Evolutionary conservation across 2,113 vertebrate species (phyloP), one percentile per base, ranked within the genome.

Genomic region (Elachura formosa): DNA sequence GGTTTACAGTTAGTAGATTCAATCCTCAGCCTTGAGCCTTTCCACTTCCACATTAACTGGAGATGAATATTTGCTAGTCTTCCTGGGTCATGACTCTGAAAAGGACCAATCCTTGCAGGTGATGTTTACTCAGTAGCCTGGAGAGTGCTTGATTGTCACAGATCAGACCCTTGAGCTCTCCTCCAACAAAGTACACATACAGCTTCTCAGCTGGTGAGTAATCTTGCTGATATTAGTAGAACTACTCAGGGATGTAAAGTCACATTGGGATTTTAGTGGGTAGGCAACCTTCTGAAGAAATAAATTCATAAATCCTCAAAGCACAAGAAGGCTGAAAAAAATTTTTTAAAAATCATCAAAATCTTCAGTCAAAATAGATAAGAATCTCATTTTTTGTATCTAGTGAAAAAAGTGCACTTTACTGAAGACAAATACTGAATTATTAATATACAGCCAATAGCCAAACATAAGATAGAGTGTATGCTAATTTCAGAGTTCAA

Each of bases 401-500:
- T 90, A 41, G 23, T 34, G 51, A 51, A 91, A 91, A 87, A 95
- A 76, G 24, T 73, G 52, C 45, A 49, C 80, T 90, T 96, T 80
- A 84, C 71, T 91, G 90, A 95, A 90, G 84, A 96, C 78, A 90
- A 94, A 95, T 94, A 16, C 63, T 74, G 63, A 95, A 90, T 95
- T 96, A 94, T 97, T 95, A 94, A 96, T 91, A 91, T 31, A 34
- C 18, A 12, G 21, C 72, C 72, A 91, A 74, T 77, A 95, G 80
- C 46, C 75, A 93, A 95, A 90, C 43, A 87, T 82, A 90, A 93
- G 68, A 95, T 48, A 93, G 75, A 80, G 34, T 74, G 13, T 88
- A 95, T 96, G 93, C 74, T 95, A 96, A 96, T 94, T 96, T 83
- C 63, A 74, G 43, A 91, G 87, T 93, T 96, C 82, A 94, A 84